These are phyloP conservation scores for Labeo catla DNA, from an alignment of 2,113 vertebrate species.

Conservation along the genomic window DNA sequence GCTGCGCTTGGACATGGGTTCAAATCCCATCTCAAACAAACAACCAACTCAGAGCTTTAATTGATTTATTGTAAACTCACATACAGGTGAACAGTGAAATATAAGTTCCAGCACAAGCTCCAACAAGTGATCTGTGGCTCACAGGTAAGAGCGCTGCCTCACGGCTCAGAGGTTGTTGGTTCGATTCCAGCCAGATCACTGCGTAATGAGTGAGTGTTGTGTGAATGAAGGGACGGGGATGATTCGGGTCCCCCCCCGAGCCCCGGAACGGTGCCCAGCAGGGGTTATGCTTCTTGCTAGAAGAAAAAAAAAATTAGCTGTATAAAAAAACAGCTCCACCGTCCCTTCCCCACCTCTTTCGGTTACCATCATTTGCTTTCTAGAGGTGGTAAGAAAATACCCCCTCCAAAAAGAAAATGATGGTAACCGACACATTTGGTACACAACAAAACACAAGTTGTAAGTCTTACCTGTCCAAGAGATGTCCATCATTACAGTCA, in stretches of 20 bases:
- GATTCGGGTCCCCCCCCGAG: no score
- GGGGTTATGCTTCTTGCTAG: not conserved
- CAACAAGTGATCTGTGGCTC: not conserved
- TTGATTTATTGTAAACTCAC: not conserved
- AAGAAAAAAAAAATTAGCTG: not conserved
- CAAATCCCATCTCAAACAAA: not conserved
- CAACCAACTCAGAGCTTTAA: not conserved
- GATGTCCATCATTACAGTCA: slow-evolving; percentile 87
- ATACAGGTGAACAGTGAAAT: not conserved
- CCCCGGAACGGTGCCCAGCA: no score
- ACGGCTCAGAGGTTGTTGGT: not conserved
- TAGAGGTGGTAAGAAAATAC: not conserved
- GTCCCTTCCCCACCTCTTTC: not conserved
- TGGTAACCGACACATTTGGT: not conserved
- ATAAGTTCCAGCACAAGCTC: not conserved
- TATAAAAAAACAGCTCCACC: not conserved
- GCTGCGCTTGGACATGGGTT: not conserved
- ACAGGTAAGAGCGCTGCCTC: not conserved
- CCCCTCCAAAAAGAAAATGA: not conserved
- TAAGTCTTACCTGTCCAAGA: slow-evolving; percentile 83
- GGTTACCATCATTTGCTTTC: not conserved
- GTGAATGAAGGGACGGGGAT: no score
- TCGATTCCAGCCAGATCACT: not conserved
- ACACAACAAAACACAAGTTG: not conserved
- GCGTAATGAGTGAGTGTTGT: not conserved